Conservation (phyloP, 2,888 invertebrate species). For the Agriopis marginaria region DNA sequence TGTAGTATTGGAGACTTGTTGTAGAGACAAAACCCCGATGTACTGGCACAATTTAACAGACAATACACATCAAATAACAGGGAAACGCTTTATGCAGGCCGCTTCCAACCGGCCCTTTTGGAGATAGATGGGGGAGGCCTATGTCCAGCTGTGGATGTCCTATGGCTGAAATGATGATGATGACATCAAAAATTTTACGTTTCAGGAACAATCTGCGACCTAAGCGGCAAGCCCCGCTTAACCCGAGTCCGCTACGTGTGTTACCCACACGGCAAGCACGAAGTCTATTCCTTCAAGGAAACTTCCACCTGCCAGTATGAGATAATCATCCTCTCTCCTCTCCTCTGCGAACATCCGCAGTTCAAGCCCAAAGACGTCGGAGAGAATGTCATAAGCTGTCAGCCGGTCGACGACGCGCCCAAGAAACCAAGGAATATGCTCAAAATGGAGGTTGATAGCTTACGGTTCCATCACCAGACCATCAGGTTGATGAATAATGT, state of each 20-base stretch:
- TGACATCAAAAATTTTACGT: neutral
- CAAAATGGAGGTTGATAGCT: conserved; percentile 90
- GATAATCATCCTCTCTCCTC: conserved; percentile 93
- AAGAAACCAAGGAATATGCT: conserved; percentile 91
- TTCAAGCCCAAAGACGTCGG: conserved; percentile 93
- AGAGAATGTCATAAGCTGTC: conserved; percentile 92
- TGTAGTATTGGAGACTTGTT: too few species aligned
- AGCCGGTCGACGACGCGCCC: conserved; percentile 88
- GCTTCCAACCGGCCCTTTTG: too few species aligned
- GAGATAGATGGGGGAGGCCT: too few species aligned
- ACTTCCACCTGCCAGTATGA: conserved; percentile 98
- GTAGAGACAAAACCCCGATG: too few species aligned
- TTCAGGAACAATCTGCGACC: conserved; percentile 93
- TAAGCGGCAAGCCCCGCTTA: conserved; percentile 93
- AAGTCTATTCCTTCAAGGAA: conserved; percentile 97
- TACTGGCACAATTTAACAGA: neutral
- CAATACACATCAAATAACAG: too few species aligned
- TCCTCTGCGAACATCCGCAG: conserved; percentile 95
- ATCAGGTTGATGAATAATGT: conserved; percentile 68
- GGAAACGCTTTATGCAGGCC: too few species aligned
- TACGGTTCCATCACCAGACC: conserved; percentile 88
- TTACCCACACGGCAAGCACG: conserved; percentile 94
- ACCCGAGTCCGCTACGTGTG: conserved; percentile 96
- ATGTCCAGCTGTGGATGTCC: too few species aligned
- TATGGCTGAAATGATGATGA: neutral